A percentile compares a stretch with the other conserved stretches of the same genome.
Conservation (phyloP, 2,113 vertebrate species). For the Neolamprologus sp. region DNA sequence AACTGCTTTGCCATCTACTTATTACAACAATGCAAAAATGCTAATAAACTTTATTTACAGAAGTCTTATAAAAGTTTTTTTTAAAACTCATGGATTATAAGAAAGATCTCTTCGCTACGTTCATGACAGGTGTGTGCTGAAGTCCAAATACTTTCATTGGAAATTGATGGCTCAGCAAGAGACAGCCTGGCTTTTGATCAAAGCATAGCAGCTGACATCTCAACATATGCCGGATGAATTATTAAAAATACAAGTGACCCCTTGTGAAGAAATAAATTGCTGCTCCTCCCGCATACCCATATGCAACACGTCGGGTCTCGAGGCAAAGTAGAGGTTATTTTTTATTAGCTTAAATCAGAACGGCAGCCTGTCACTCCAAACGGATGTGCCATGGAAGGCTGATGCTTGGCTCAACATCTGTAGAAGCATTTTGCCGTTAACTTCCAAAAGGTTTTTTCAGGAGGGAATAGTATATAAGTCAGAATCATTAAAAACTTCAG, state of each 20-base stretch:
- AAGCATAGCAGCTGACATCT: slow-evolving; percentile 65
- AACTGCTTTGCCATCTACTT: not conserved
- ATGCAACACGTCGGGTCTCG: slow-evolving; percentile 55
- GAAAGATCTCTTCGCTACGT: not conserved
- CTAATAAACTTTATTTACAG: not conserved
- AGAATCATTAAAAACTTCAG: not conserved
- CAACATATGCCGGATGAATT: slow-evolving; percentile 75
- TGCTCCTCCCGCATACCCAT: slow-evolving; percentile 53
- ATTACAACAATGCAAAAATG: not conserved
- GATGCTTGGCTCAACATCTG: slow-evolving; percentile 26
- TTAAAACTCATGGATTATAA: not conserved
- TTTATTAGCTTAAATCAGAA: slow-evolving; percentile 63
- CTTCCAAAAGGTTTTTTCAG: not conserved
- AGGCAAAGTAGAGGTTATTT: slow-evolving; percentile 61
- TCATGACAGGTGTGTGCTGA: slow-evolving; percentile 28
- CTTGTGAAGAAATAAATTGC: slow-evolving; percentile 70
- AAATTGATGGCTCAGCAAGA: slow-evolving; percentile 60
- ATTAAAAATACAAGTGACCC: slow-evolving; percentile 76
- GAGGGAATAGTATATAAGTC: slow-evolving; percentile 9
- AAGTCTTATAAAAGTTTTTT: not conserved
- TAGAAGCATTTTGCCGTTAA: not conserved
- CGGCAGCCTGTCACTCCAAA: slow-evolving; percentile 51
- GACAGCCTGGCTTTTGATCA: slow-evolving; percentile 67
- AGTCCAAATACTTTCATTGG: slow-evolving; percentile 42
- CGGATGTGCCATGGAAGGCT: slow-evolving; percentile 34